phyloP scores from a whole-genome alignment of 1,140 invertebrate species.

The Muscidifurax raptorellus region DNA sequence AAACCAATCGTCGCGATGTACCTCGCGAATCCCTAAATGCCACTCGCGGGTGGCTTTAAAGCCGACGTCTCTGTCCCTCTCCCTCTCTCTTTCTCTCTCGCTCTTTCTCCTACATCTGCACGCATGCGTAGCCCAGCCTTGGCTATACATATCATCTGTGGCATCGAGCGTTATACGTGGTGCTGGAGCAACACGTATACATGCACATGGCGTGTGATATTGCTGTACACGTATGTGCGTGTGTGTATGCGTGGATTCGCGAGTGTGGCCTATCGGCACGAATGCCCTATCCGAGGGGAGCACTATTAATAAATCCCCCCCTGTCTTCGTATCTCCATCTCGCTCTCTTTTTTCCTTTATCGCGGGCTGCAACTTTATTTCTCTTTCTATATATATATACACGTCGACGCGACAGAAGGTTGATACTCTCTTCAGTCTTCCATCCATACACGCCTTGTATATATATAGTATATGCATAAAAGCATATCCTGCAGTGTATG shows the following conservation, averaged over 20 bases:
- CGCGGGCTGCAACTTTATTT: not conserved
- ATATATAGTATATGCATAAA: not conserved
- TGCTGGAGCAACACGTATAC: slow-evolving; percentile 1
- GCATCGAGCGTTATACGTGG: not conserved
- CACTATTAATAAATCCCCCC: slow-evolving; percentile 45
- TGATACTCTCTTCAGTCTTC: not conserved
- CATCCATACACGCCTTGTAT: not conserved
- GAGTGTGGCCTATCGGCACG: slow-evolving; percentile 5
- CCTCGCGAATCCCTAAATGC: slow-evolving; percentile 52
- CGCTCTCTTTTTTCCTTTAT: not conserved
- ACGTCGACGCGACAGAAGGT: not conserved
- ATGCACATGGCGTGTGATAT: not conserved
- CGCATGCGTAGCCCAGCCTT: not conserved
- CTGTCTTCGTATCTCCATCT: not conserved
- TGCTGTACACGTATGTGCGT: not conserved
- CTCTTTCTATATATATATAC: not conserved
- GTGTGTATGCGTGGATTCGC: not conserved
- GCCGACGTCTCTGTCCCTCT: slow-evolving; percentile 1
- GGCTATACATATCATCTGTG: not conserved
- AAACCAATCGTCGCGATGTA: slow-evolving; percentile 53
- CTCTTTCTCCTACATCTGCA: not conserved
- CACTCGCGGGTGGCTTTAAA: slow-evolving; percentile 42
- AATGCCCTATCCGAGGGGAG: slow-evolving; percentile 9
- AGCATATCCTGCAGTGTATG: too few species aligned
- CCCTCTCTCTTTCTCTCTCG: too few species aligned